Conservation (phyloP, 2,888 invertebrate genomes). For the Drosophila cracens region DNA sequence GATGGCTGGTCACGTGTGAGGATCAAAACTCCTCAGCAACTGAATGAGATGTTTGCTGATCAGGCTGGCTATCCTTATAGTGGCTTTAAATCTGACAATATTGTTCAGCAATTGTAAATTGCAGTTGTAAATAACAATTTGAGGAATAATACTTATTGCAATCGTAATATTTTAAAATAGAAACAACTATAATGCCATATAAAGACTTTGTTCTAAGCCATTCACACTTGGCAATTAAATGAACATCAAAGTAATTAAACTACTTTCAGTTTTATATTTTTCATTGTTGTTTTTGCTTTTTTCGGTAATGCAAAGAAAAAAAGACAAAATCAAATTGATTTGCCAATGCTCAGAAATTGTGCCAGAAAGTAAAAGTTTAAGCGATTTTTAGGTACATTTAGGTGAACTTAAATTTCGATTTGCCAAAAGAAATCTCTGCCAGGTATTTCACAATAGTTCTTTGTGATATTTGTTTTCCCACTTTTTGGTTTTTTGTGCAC, state of each 20-base stretch:
- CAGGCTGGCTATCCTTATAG: neutral
- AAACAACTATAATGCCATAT: constrained; percentile 12
- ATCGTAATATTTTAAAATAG: neutral
- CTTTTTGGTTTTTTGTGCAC: constrained; percentile 6
- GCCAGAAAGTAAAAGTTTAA: constrained; percentile 77
- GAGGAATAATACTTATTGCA: neutral
- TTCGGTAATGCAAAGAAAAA: constrained; percentile 7
- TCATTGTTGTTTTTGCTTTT: neutral
- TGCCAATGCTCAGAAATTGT: constrained; percentile 39
- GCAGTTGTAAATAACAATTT: neutral
- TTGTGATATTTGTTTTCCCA: constrained; percentile 19
- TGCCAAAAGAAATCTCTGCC: constrained; percentile 69
- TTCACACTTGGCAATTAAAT: constrained; percentile 22
- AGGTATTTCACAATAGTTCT: constrained; percentile 70
- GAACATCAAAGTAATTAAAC: constrained; percentile 52
- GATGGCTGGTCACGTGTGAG: constrained; percentile 5
- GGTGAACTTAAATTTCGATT: constrained; percentile 54
- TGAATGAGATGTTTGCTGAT: neutral
- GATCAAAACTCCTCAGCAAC: neutral
- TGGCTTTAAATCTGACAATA: neutral
- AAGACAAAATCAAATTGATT: constrained; percentile 29
- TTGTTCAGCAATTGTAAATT: neutral
- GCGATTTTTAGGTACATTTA: constrained; percentile 35
- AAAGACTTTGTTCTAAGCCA: constrained; percentile 13
- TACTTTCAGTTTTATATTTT: constrained; percentile 33